Evolutionary conservation across 2,797 vertebrate species (phyloP).

Genomic region (Nasua narica): DNA sequence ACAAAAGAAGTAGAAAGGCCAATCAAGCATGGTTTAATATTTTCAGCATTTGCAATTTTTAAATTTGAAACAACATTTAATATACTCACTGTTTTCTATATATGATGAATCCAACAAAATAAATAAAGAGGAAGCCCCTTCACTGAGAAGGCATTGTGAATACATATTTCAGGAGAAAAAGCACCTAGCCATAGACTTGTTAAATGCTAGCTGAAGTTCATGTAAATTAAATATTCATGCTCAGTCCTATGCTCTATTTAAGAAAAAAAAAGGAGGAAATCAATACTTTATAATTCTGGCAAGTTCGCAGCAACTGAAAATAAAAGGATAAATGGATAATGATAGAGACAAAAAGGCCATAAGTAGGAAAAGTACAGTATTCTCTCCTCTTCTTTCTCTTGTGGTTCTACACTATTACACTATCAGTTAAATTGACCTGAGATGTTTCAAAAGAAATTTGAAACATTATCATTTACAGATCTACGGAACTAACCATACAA

Average conservation of each 20-base stretch:
- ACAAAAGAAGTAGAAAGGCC: constrained; percentile 34
- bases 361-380: neutral
- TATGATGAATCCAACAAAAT: constrained; percentile 31
- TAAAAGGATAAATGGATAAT: neutral
- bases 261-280: constrained; percentile 33
- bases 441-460: constrained; percentile 35
- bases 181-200: constrained; percentile 45
- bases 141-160: constrained; percentile 45
- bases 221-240: constrained; percentile 78
- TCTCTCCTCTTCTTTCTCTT: neutral
- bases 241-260: constrained; percentile 67
- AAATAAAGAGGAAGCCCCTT: constrained; percentile 10
- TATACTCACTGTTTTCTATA: constrained; percentile 31
- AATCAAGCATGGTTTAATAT: constrained; percentile 5
- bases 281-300: constrained; percentile 51
- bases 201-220: constrained; percentile 73
- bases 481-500: neutral
- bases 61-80: constrained; percentile 36
- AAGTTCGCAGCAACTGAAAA: constrained; percentile 53
- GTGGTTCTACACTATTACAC: neutral
- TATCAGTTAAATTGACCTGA: constrained; percentile 22
- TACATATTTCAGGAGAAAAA: constrained; percentile 62
- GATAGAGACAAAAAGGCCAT: constrained; percentile 24
- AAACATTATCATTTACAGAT: constrained; percentile 32
- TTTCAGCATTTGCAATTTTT: neutral